A percentile compares a stretch with the other conserved stretches of the same genome.
These are phyloP conservation scores for Pelobates cultripes DNA, from an alignment of 2,797 vertebrate species.

Conservation along the genomic window DNA sequence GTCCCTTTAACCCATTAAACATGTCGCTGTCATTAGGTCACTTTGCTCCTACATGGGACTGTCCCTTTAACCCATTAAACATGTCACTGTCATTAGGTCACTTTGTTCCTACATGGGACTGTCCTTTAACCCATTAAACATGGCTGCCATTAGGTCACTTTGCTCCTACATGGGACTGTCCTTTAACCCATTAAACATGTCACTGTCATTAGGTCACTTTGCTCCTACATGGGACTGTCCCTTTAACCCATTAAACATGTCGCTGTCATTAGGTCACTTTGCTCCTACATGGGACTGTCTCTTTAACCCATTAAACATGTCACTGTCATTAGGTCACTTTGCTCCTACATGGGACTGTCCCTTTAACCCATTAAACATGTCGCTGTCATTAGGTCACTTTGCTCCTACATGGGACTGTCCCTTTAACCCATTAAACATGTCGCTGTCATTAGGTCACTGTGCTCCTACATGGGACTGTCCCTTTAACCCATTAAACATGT, in stretches of 20 bases:
- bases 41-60: neutral
- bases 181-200: neutral
- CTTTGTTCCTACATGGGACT: neutral
- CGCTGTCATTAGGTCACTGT: neutral
- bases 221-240: too few species aligned
- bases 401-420: neutral
- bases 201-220: neutral
- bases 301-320: neutral
- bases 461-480: neutral
- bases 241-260: conserved; percentile 12
- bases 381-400: neutral
- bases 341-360: too few species aligned
- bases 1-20: conserved; percentile 3
- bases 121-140: too few species aligned
- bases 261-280: neutral
- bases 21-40: neutral
- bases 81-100: neutral
- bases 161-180: too few species aligned
- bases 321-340: conserved; percentile 1
- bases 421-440: neutral
- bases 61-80: conserved; percentile 1
- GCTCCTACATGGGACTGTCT: neutral
- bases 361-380: neutral
- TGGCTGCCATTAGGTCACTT: too few species aligned
- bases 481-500: conserved; percentile 5